A percentile compares a stretch with the other conserved stretches of the same genome.
Evolutionary conservation across 1,140 invertebrate genomes (phyloP).

Genomic region (Drosophila murphyi): DNA sequence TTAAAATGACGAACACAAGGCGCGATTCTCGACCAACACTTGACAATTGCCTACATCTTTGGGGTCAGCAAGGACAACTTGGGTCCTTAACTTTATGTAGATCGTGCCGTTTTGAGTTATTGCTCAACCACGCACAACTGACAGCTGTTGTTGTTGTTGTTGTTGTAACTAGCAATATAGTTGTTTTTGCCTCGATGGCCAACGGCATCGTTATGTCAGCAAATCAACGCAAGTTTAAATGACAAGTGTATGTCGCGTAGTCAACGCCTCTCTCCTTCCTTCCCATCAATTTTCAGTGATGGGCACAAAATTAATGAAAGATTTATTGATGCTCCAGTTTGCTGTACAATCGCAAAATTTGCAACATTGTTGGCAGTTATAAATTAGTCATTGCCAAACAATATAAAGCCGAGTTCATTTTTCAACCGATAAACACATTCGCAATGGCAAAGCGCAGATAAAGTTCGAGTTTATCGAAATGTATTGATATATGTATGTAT

Average conservation of each 20-base stretch:
- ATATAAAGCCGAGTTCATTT: conserved; percentile 50
- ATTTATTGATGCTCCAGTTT: conserved; percentile 65
- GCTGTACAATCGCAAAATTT: conserved; percentile 46
- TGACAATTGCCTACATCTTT: conserved; percentile 42
- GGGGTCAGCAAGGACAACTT: conserved; percentile 20
- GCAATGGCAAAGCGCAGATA: conserved; percentile 12
- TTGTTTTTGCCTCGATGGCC: conserved; percentile 18
- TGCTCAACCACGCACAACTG: conserved; percentile 51
- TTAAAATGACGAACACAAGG: conserved; percentile 71
- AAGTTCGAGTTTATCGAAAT: conserved; percentile 23
- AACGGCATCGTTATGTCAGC: conserved; percentile 33
- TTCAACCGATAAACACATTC: conserved; percentile 44
- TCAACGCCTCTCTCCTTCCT: conserved; percentile 1
- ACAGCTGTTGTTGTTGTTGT: conserved; percentile 52
- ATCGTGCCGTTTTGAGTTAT: conserved; percentile 67
- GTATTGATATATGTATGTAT: conserved; percentile 28
- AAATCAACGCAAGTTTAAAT: conserved; percentile 47
- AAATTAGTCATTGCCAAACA: conserved; percentile 60
- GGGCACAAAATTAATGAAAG: conserved; percentile 66
- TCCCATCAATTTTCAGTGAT: conserved; percentile 31
- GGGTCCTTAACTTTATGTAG: conserved; percentile 20
- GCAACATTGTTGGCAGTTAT: conserved; percentile 69
- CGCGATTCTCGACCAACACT: conserved; percentile 34
- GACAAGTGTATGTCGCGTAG: conserved; percentile 36
- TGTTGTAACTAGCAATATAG: neutral